Evolutionary conservation across 2,797 vertebrate genomes (phyloP), one percentile per base, ranked within the genome.

Genomic region (Eulemur albifrons): DNA sequence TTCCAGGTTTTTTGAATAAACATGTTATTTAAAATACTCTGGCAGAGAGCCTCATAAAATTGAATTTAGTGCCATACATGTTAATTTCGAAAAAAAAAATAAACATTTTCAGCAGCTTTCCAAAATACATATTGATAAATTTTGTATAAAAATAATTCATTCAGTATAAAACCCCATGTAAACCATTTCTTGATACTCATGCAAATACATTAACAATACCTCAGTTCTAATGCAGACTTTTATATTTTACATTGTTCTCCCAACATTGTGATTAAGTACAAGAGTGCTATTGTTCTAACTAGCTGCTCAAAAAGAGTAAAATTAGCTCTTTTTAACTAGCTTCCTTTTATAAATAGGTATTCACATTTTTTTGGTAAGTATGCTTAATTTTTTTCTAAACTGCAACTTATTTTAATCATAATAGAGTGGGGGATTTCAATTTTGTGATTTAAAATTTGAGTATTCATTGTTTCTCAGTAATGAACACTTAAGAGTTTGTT

Each of bases 31-130:
- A 96, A 95, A 96, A 97, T 77, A 95, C 76, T 14, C 72, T 38
- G 13, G 94, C 80, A 91, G 75, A 94, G 48, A 73, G 67, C 50
- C 83, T 57, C 30, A 93, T 40, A 92, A 96, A 92, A 93, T 88
- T 93, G 54, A 85, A 92, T 67, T 82, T 52, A 77, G 94, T 77
- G 52, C 45, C 59, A 69, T 45, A 59, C 5, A 90, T 90, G 72
- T 96, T 92, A 59, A 86, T 73, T 94, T 93, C 85, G 81, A 93
- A 97, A 98, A 97, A 95, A 93, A 97, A 98, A 97, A 95, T 88
- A 97, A 90, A 90, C 40, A 95, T 92, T 88, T 94, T 83, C 76
- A 95, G 48, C 85, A 92, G 65, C 85, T 97, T 97, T 94, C 57
- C 75, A 96, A 95, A 96, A 97, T 94, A 97, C 96, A 96, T 69